Percentiles rank a stretch among this genome's conserved stretches.
Evolutionary conservation across 2,888 invertebrate species (phyloP).

Genomic region (Hirtodrosophila alboralis): DNA sequence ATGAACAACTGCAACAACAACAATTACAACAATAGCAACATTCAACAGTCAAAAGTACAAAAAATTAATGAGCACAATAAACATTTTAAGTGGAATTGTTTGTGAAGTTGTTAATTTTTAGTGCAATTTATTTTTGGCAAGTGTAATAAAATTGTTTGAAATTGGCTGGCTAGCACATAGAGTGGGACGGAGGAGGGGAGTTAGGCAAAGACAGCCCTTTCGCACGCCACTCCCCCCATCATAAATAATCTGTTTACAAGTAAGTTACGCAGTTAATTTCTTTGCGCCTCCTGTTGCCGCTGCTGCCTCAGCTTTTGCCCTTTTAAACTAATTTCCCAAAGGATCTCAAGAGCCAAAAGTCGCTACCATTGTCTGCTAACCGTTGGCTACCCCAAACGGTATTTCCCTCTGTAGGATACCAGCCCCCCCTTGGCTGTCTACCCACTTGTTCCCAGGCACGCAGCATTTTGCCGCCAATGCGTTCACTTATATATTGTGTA

Average conservation of each 20-base stretch:
- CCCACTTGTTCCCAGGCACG: slow-evolving; percentile 59
- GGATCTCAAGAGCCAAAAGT: slow-evolving; percentile 48
- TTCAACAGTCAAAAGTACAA: slow-evolving; percentile 55
- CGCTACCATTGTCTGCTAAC: slow-evolving; percentile 24
- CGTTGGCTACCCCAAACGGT: not conserved
- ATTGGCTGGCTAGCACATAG: slow-evolving; percentile 48
- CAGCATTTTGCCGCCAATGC: slow-evolving; percentile 49
- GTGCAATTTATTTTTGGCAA: slow-evolving; percentile 79
- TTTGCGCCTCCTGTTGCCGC: slow-evolving; percentile 22
- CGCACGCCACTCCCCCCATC: slow-evolving; percentile 39
- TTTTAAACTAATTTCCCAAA: slow-evolving; percentile 76
- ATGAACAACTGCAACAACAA: slow-evolving; percentile 30
- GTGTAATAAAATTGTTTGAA: slow-evolving; percentile 74
- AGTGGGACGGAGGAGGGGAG: not conserved
- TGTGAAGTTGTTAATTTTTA: slow-evolving; percentile 80
- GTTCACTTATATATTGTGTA: slow-evolving; percentile 73
- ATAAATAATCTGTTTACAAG: slow-evolving; percentile 78
- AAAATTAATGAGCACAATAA: slow-evolving; percentile 79
- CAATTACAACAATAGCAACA: slow-evolving; percentile 18
- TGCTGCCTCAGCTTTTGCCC: slow-evolving; percentile 49
- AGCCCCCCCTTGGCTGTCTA: no score
- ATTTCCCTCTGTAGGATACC: no score
- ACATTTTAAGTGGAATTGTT: slow-evolving; percentile 81
- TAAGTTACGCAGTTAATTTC: slow-evolving; percentile 77
- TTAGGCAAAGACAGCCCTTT: slow-evolving; percentile 31